These are phyloP conservation scores for Ophion obscuratus DNA, from an alignment of 2,888 invertebrate genomes.

Conservation along the genomic window DNA sequence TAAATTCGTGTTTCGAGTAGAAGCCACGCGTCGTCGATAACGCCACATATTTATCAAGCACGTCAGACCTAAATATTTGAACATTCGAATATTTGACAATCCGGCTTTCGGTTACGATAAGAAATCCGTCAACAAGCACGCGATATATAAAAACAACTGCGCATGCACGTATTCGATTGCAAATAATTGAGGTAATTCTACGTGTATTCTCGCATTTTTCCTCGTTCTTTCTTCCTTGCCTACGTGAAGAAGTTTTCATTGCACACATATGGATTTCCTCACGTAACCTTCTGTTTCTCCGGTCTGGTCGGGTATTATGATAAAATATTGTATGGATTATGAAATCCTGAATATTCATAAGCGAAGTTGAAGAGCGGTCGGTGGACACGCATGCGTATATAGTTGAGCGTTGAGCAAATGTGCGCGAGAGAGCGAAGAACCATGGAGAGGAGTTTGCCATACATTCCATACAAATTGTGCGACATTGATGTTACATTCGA, in stretches of 20 bases:
- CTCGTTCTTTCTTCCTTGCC: neutral
- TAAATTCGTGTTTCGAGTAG: neutral
- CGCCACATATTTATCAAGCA: neutral
- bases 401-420: neutral
- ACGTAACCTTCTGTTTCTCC: slow-evolving; percentile 3
- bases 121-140: neutral
- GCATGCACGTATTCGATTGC: neutral
- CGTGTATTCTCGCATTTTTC: neutral
- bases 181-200: neutral
- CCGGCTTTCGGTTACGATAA: neutral
- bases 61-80: neutral
- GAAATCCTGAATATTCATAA: slow-evolving; percentile 38
- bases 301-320: neutral
- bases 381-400: neutral
- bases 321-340: slow-evolving; percentile 27
- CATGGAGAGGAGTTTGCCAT: neutral
- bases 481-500: slow-evolving; percentile 8
- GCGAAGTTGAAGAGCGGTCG: slow-evolving; percentile 25
- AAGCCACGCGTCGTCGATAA: neutral
- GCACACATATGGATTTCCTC: neutral
- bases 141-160: neutral
- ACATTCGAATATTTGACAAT: neutral
- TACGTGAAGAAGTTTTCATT: neutral
- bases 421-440: neutral
- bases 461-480: neutral